Conservation (phyloP, 2,888 invertebrate species). For the Athalia circularis region DNA sequence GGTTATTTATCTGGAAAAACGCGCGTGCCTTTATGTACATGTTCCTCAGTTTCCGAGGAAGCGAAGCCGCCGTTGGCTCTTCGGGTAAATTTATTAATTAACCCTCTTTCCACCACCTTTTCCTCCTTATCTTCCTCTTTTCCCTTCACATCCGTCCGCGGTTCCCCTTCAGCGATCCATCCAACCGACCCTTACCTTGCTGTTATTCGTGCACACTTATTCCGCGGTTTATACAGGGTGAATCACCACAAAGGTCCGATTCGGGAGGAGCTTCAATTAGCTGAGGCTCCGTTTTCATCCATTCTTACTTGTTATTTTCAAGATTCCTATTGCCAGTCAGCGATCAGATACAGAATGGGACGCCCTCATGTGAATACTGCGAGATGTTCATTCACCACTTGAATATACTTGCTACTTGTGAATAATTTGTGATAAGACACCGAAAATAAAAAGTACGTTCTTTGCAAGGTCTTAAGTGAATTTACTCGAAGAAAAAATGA, state of each 20-base stretch:
- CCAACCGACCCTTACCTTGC: slow-evolving; percentile 13
- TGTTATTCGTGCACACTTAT: neutral
- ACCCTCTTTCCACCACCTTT: slow-evolving; percentile 34
- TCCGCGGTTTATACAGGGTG: too few species aligned
- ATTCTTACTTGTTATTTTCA: too few species aligned
- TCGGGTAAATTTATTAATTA: slow-evolving; percentile 45
- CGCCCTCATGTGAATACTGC: slow-evolving; percentile 16
- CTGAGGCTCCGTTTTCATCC: too few species aligned
- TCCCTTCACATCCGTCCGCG: slow-evolving; percentile 34
- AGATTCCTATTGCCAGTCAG: too few species aligned
- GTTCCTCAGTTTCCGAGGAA: slow-evolving; percentile 39
- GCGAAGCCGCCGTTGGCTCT: slow-evolving; percentile 17
- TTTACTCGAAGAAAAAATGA: too few species aligned
- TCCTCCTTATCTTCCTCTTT: slow-evolving; percentile 31
- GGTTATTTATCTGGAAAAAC: slow-evolving; percentile 33
- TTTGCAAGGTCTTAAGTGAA: too few species aligned
- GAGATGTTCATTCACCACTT: neutral
- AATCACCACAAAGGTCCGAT: too few species aligned
- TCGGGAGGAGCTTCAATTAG: too few species aligned
- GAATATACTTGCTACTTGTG: neutral
- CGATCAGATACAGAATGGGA: too few species aligned
- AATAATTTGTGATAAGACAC: too few species aligned
- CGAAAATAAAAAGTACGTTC: too few species aligned
- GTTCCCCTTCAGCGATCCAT: slow-evolving; percentile 40
- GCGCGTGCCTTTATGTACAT: neutral